A percentile compares a stretch with the other conserved stretches of the same genome.
These are phyloP conservation scores for Amiota mariae DNA, from an alignment of 2,888 invertebrate species.

Conservation along the genomic window DNA sequence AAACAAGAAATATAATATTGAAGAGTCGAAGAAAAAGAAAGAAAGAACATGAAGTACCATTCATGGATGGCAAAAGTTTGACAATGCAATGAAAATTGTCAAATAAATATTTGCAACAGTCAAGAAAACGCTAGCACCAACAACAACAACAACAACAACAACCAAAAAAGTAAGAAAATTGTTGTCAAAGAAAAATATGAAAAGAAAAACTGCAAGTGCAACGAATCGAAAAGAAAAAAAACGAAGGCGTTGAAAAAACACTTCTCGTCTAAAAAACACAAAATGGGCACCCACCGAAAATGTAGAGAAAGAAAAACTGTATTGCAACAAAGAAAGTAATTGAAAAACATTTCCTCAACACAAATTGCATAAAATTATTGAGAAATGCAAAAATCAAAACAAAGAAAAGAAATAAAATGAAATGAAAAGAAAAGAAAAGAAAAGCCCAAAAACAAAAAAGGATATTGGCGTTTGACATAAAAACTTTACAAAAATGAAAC, in stretches of 20 bases:
- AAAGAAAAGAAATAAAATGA: not conserved
- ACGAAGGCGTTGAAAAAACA: not conserved
- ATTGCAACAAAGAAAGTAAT: too few relatives aligned
- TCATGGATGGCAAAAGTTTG: conserved; percentile 6
- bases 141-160: conserved; percentile 38
- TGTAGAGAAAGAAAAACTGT: too few relatives aligned
- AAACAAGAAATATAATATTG: too few relatives aligned
- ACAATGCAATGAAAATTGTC: conserved; percentile 32
- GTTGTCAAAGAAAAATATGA: not conserved
- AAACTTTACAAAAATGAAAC: not conserved
- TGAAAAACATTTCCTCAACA: not conserved
- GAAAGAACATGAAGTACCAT: not conserved
- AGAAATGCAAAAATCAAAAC: not conserved
- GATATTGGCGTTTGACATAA: not conserved
- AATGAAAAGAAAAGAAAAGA: not conserved
- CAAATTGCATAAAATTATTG: conserved; percentile 4
- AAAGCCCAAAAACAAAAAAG: conserved; percentile 2
- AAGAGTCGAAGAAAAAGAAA: conserved; percentile 4
- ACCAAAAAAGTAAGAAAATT: not conserved
- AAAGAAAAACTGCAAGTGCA: conserved; percentile 6
- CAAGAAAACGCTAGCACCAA: conserved; percentile 51
- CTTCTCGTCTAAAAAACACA: too few relatives aligned
- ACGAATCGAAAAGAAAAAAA: not conserved
- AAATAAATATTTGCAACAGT: conserved; percentile 51
- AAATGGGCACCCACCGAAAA: too few relatives aligned